These are phyloP conservation scores for Drosophila nebulosa DNA, from an alignment of 1,140 invertebrate genomes.

Conservation along the genomic window DNA sequence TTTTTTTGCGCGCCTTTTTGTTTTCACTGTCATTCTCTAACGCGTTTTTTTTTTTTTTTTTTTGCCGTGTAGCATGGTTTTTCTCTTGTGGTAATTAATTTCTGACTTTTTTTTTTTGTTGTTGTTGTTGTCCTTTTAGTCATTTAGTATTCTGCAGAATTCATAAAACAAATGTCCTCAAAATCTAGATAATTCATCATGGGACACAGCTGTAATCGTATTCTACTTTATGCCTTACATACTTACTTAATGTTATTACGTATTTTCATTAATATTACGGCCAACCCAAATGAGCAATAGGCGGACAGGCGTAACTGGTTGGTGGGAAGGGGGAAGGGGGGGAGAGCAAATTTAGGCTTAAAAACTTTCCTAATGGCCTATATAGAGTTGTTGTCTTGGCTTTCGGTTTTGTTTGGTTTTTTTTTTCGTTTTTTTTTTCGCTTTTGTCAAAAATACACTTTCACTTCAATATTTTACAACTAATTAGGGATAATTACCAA, in stretches of 20 bases:
- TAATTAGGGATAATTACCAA: constrained; percentile 75
- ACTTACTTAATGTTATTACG: constrained; percentile 42
- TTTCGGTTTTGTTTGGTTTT: too few species aligned
- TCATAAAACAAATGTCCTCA: neutral
- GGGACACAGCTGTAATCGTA: constrained; percentile 37
- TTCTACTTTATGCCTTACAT: constrained; percentile 25
- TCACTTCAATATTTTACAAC: constrained; percentile 76
- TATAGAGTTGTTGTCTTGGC: constrained; percentile 29
- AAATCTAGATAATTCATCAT: constrained; percentile 50
- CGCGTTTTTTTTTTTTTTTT: neutral
- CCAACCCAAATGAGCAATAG: neutral
- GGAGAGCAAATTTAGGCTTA: neutral
- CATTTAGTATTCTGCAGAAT: neutral
- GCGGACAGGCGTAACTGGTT: neutral
- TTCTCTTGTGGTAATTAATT: constrained; percentile 44
- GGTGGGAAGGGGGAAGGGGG: neutral
- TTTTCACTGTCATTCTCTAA: neutral
- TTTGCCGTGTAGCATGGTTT: constrained; percentile 30
- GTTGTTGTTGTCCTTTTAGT: neutral
- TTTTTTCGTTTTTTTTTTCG: constrained; percentile 8
- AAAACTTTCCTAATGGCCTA: constrained; percentile 52
- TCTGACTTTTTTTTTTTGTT: constrained; percentile 1
- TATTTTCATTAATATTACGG: constrained; percentile 25
- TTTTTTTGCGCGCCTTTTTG: neutral
- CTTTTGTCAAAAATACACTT: constrained; percentile 41